Evolutionary conservation across 1,140 invertebrate genomes (phyloP).

Genomic region (Psilanteris sp.): DNA sequence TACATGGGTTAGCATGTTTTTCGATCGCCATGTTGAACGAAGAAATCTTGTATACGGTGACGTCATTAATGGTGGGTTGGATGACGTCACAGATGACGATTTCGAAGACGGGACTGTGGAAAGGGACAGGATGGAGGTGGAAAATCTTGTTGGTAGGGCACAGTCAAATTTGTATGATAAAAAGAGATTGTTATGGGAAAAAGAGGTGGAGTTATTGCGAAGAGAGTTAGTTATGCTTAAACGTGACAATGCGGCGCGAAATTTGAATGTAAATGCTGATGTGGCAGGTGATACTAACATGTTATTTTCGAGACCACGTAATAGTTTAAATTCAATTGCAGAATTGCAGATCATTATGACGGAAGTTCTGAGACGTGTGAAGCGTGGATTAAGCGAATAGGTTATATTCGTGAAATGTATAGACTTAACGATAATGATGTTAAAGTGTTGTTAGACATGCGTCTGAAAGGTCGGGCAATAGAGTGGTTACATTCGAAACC

Average conservation of each 20-base stretch:
- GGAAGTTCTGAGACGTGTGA: background rate
- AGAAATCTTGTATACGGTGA: too few relatives aligned
- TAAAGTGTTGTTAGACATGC: slow-evolving; percentile 4
- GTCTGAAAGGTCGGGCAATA: slow-evolving; percentile 5
- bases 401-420: slow-evolving; percentile 2
- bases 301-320: background rate
- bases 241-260: background rate
- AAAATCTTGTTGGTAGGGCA: too few relatives aligned
- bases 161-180: too few relatives aligned
- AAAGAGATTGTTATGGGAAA: slow-evolving; percentile 2
- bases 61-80: too few relatives aligned
- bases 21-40: background rate
- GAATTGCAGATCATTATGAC: slow-evolving; percentile 4
- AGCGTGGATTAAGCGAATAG: slow-evolving; percentile 10
- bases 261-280: background rate
- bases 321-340: slow-evolving; percentile 5
- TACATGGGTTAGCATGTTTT: background rate
- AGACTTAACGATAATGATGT: background rate
- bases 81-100: too few relatives aligned
- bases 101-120: too few relatives aligned
- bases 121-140: too few relatives aligned
- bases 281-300: background rate
- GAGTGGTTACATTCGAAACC: slow-evolving; percentile 16
- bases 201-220: background rate
- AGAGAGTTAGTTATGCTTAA: background rate